A percentile compares a stretch with the other conserved stretches of the same genome.
phyloP scores from a whole-genome alignment of 2,888 invertebrate species.

The Andrena haemorrhoa region DNA sequence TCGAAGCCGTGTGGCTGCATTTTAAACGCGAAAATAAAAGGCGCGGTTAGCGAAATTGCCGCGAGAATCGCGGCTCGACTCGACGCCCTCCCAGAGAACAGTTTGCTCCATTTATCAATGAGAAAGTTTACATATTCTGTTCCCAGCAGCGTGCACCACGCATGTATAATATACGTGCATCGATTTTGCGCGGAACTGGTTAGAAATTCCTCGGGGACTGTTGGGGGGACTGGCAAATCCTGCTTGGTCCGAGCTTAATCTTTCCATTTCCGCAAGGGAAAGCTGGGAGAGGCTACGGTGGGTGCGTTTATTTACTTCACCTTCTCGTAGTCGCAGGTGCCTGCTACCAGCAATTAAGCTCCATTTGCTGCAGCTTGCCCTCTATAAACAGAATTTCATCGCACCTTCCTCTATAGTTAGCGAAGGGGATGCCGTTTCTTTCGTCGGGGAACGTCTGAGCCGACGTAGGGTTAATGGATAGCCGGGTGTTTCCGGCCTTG shows the following conservation, averaged over 20 bases:
- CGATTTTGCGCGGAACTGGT: no score
- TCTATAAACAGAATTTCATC: slow-evolving; percentile 11
- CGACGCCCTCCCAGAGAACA: background rate
- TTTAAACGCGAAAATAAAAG: slow-evolving; percentile 45
- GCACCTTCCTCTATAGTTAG: background rate
- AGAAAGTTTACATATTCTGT: background rate
- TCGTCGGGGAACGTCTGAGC: background rate
- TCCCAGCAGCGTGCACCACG: background rate
- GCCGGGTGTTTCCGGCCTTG: slow-evolving; percentile 19
- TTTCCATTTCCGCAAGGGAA: no score
- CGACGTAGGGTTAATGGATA: slow-evolving; percentile 44
- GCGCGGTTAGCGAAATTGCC: background rate
- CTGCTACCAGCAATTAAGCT: background rate
- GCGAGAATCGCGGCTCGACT: slow-evolving; percentile 5
- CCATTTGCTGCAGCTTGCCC: background rate
- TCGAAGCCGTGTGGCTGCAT: slow-evolving; percentile 36
- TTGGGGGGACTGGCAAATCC: background rate
- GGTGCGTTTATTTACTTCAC: no score
- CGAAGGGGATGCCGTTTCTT: slow-evolving; percentile 1
- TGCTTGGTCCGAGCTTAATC: no score
- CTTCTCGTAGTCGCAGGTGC: no score
- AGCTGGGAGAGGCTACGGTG: no score
- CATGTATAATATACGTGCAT: background rate
- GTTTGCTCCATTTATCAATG: background rate
- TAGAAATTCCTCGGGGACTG: no score